Percentiles rank a stretch among this genome's conserved stretches.
These are phyloP conservation scores for Euphonia xanthogaster DNA, from an alignment of 2,797 vertebrate species.

Conservation along the genomic window DNA sequence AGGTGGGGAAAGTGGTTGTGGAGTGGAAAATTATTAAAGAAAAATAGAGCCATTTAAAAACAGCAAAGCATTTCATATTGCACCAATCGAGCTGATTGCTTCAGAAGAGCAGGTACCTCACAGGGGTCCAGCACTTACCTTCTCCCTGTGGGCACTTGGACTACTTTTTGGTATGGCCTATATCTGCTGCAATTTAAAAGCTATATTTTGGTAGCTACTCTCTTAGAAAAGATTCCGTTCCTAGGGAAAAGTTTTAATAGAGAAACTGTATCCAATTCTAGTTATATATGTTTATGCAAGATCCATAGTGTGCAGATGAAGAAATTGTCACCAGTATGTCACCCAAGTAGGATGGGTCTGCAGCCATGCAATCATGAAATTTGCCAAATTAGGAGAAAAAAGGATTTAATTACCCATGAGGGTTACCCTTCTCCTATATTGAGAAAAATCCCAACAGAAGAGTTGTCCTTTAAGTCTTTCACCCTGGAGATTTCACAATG, in stretches of 20 bases:
- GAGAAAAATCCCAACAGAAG: neutral
- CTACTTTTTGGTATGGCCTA: neutral
- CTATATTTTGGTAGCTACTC: neutral
- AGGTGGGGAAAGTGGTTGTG: fast-evolving
- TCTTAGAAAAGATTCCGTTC: neutral
- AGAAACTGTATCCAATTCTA: neutral
- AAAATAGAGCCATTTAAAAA: neutral
- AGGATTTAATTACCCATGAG: neutral
- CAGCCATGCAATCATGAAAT: neutral
- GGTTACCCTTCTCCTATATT: neutral
- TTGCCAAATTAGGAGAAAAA: neutral
- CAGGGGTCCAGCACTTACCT: neutral
- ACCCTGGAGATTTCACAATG: neutral
- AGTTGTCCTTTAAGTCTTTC: neutral
- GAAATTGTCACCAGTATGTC: neutral
- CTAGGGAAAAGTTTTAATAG: neutral
- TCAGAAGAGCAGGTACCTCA: neutral
- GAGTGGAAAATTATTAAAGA: neutral
- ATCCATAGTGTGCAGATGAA: neutral
- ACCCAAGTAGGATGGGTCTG: neutral
- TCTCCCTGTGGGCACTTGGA: neutral
- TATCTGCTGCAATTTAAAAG: neutral
- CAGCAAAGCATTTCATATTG: neutral
- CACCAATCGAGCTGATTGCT: neutral
- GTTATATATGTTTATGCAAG: neutral